Evolutionary conservation across 2,888 invertebrate species (phyloP).

Genomic region (Amiota mariae): DNA sequence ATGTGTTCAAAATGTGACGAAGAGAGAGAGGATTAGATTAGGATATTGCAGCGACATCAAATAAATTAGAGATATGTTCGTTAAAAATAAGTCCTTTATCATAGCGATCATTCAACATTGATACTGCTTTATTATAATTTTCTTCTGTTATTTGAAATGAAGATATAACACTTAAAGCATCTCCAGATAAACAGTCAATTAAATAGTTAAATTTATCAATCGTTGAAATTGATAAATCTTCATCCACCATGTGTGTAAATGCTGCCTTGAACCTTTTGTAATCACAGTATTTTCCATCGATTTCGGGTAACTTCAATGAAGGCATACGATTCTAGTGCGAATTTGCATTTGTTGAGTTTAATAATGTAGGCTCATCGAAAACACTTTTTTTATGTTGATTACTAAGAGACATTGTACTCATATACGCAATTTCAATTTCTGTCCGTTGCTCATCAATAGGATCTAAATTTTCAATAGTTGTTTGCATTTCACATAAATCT

Average conservation of each 20-base stretch:
- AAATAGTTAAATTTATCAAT: conserved; percentile 7
- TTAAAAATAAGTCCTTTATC: conserved; percentile 11
- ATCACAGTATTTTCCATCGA: background rate
- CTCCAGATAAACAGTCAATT: background rate
- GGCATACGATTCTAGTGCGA: too few relatives aligned
- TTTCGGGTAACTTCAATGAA: background rate
- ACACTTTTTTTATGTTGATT: too few relatives aligned
- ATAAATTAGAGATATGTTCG: conserved; percentile 12
- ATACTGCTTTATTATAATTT: background rate
- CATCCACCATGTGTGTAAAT: conserved; percentile 9
- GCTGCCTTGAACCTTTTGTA: background rate
- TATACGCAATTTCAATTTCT: too few relatives aligned
- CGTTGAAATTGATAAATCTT: background rate
- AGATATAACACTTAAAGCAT: background rate
- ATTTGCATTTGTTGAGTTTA: too few relatives aligned
- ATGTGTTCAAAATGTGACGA: background rate
- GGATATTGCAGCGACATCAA: conserved; percentile 7
- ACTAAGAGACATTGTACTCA: too few relatives aligned
- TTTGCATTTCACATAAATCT: too few relatives aligned
- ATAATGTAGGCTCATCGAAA: too few relatives aligned
- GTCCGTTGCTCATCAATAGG: too few relatives aligned
- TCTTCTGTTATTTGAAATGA: background rate
- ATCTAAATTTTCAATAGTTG: too few relatives aligned
- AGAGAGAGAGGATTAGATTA: background rate
- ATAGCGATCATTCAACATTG: background rate